These are phyloP conservation scores for Corythornis cristatus DNA, from an alignment of 2,113 vertebrate genomes.

Conservation along the genomic window DNA sequence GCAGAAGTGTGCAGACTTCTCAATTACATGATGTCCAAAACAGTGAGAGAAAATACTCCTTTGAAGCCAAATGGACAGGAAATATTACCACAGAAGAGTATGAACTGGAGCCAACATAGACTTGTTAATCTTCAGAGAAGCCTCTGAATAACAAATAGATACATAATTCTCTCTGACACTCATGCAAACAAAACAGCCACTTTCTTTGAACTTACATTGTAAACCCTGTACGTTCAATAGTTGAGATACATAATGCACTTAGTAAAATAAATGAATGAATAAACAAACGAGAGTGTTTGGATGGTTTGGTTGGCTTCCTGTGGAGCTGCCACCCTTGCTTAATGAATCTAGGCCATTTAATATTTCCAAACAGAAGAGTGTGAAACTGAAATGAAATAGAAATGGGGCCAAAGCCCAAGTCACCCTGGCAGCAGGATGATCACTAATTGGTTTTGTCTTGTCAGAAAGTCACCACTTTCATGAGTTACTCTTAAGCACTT, in stretches of 20 bases:
- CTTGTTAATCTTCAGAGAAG: slow-evolving; percentile 30
- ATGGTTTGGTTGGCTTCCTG: neutral
- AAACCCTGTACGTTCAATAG: neutral
- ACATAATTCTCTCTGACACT: neutral
- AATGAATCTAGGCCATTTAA: neutral
- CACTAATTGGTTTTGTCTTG: neutral
- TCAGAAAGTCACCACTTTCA: neutral
- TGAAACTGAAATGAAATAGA: slow-evolving; percentile 38
- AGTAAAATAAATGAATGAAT: slow-evolving; percentile 50
- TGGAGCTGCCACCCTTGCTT: neutral
- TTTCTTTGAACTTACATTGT: neutral
- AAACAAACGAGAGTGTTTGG: slow-evolving; percentile 19
- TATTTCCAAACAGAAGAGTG: slow-evolving; percentile 26
- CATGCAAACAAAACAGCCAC: neutral
- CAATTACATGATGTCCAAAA: neutral
- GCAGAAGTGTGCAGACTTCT: neutral
- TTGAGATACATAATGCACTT: neutral
- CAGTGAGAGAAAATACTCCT: neutral
- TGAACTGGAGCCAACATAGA: neutral
- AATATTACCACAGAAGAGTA: neutral
- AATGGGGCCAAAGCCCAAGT: neutral
- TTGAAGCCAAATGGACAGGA: slow-evolving; percentile 14
- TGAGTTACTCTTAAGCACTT: neutral
- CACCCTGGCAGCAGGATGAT: neutral
- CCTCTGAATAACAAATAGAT: slow-evolving; percentile 9